Evolutionary conservation across 2,113 vertebrate genomes (phyloP).

Genomic region (Balaenoptera acutorostrata): DNA sequence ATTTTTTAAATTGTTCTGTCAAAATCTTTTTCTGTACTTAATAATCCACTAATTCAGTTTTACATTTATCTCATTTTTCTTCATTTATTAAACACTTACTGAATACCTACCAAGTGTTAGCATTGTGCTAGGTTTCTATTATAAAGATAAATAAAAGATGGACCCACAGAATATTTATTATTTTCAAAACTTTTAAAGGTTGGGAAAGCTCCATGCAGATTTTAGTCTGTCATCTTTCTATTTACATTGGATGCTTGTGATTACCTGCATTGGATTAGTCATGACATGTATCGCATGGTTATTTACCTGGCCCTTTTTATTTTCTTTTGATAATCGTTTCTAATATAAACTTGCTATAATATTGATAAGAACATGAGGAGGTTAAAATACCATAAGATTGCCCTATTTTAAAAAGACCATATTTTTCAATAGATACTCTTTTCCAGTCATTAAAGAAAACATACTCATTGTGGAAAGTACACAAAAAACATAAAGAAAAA

Average conservation of each 20-base stretch:
- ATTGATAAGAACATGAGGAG: not conserved
- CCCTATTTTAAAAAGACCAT: not conserved
- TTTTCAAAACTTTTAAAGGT: not conserved
- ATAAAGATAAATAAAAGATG: not conserved
- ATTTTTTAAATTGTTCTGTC: not conserved
- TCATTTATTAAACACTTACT: not conserved
- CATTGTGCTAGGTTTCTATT: not conserved
- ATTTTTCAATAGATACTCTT: not conserved
- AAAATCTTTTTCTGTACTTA: not conserved
- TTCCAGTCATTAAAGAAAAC: not conserved
- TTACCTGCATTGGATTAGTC: not conserved
- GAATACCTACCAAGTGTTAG: not conserved
- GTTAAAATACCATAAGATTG: not conserved
- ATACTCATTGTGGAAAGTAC: not conserved
- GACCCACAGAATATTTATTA: not conserved
- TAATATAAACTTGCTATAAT: not conserved
- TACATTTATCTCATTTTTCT: not conserved
- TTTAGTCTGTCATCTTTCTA: not conserved
- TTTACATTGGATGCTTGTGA: not conserved
- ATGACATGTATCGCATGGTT: not conserved
- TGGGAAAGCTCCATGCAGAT: not conserved
- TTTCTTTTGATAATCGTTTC: not conserved
- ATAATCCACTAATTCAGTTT: not conserved
- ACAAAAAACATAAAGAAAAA: not conserved
- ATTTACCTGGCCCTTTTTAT: not conserved